phyloP scores from a whole-genome alignment of 2,113 vertebrate species.

The Fulmarus glacialis region DNA sequence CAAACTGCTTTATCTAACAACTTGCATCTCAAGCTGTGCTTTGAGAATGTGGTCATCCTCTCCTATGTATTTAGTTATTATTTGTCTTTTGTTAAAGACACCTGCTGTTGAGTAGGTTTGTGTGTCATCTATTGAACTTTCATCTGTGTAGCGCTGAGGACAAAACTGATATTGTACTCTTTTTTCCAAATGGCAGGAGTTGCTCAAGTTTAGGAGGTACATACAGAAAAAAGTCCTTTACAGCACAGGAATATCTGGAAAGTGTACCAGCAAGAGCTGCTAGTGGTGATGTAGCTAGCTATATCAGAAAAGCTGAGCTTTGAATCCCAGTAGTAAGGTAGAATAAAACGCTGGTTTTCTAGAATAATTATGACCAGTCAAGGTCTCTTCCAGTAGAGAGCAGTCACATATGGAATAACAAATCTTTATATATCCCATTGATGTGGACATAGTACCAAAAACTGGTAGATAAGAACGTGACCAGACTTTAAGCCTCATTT shows the following conservation, averaged over 20 bases:
- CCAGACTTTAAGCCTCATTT: not conserved
- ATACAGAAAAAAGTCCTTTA: not conserved
- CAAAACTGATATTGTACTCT: not conserved
- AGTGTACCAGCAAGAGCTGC: not conserved
- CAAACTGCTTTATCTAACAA: not conserved
- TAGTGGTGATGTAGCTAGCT: not conserved
- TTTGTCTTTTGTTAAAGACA: not conserved
- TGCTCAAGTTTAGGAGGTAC: not conserved
- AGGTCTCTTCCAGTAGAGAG: not conserved
- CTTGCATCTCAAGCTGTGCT: not conserved
- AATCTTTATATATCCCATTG: not conserved
- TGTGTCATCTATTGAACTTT: not conserved
- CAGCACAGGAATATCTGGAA: not conserved
- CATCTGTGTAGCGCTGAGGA: not conserved
- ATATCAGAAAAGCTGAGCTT: not conserved
- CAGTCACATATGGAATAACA: not conserved
- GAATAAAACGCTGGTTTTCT: not conserved
- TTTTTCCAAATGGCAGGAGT: not conserved
- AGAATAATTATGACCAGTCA: not conserved
- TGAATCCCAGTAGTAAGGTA: not conserved
- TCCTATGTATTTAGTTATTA: not conserved
- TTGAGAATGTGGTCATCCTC: not conserved
- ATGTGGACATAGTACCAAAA: not conserved
- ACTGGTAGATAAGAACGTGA: fast-evolving
- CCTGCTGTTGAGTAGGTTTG: not conserved